These are phyloP conservation scores for Aquatica leii DNA, from an alignment of 2,888 invertebrate genomes.

Conservation along the genomic window DNA sequence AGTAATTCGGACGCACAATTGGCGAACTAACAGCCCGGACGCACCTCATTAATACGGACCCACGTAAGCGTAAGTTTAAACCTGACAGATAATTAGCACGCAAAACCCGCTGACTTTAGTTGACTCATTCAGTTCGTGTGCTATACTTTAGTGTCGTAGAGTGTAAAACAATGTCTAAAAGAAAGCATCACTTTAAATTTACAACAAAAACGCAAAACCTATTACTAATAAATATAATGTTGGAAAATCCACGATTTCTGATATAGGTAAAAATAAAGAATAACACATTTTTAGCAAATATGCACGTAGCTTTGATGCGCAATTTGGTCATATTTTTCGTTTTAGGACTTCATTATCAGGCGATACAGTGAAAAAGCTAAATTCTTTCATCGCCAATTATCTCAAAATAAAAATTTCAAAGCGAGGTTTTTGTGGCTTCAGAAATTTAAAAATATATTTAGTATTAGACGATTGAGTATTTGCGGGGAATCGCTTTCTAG, in stretches of 20 bases:
- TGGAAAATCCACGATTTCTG: not conserved
- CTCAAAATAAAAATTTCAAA: not conserved
- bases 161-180: not conserved
- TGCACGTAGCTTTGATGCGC: not conserved
- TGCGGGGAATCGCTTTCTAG: not conserved
- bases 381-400: not conserved
- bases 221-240: not conserved
- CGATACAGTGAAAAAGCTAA: not conserved
- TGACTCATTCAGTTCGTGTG: not conserved
- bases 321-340: not conserved
- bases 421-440: not conserved
- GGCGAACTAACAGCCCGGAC: too few relatives aligned
- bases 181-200: not conserved
- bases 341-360: not conserved
- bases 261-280: not conserved
- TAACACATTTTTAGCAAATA: not conserved
- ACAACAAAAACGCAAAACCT: not conserved
- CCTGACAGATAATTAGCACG: not conserved
- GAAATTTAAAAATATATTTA: not conserved
- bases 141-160: not conserved
- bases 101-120: not conserved
- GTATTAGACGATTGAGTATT: not conserved
- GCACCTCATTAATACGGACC: not conserved
- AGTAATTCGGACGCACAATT: too few relatives aligned
- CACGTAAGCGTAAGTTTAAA: not conserved